phyloP scores from a whole-genome alignment of 37 sponge, comb jelly and placozoan genomes.

The Axinella damicornis region DNA sequence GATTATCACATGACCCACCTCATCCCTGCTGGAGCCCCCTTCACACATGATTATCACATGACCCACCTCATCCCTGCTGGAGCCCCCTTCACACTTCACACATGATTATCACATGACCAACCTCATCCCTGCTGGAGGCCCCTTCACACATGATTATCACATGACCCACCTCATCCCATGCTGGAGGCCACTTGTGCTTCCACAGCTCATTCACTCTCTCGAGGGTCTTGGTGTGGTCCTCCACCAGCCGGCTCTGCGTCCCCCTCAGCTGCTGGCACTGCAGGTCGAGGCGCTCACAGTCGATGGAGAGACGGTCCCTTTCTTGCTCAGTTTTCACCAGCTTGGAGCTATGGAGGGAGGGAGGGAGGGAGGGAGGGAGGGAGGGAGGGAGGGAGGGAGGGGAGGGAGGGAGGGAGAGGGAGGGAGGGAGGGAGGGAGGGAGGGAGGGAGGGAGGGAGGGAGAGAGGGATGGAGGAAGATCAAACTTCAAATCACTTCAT shows the following conservation, averaged over 20 bases:
- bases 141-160: too few species aligned
- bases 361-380: too few species aligned
- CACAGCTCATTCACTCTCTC: conserved; percentile 67
- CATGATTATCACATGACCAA: too few species aligned
- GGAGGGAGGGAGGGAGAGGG: not conserved
- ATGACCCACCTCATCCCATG: conserved; percentile 65
- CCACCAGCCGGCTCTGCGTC: conserved; percentile 30
- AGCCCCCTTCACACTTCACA: too few species aligned
- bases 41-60: too few species aligned
- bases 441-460: conserved; percentile 19
- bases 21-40: too few species aligned
- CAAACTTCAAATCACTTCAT: too few species aligned
- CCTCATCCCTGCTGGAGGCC: too few species aligned
- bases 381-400: not conserved
- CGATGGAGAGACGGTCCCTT: conserved; percentile 37
- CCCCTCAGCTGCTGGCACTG: conserved; percentile 60
- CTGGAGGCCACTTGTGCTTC: conserved; percentile 69
- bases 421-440: conserved; percentile 16
- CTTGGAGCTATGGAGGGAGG: not conserved
- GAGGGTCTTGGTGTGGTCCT: conserved; percentile 63
- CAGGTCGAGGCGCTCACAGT: conserved; percentile 39
- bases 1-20: too few species aligned
- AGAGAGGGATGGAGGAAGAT: not conserved
- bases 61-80: too few species aligned
- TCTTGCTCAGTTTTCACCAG: conserved; percentile 27